Base-by-base conservation (phyloP, 2,797 vertebrate species). In the Orestias chungarensis region DNA sequence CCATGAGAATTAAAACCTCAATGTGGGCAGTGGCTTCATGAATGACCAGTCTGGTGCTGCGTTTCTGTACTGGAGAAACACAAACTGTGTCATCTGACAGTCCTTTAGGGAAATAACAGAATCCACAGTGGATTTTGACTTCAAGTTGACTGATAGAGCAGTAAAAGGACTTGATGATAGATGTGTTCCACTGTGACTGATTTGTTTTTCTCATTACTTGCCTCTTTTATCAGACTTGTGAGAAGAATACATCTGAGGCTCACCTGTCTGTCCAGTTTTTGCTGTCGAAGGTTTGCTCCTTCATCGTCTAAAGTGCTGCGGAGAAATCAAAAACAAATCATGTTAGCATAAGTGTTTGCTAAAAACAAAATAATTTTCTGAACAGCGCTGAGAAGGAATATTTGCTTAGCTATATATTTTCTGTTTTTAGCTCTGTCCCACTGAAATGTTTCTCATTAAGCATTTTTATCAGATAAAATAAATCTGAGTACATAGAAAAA, bases 231-330 rank as follows among this genome's bases (percentile, higher is more conserved):
- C 64, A 64, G 40, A 64, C 38, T 7, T 40, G 42, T 29, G 23
- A 12, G 31, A 68, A 64, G 50, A 75, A n/a, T n/a, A 71, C 18
- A 27, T 25, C 20, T 64, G 61, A 73, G 50, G 71, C 90, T 76
- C 68, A 99, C 98, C 96, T 99, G 98, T 89, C 97, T 95, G 87
- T 99, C 97, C 84, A 99, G 96, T 89, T 99, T 99, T 94, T 99
- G 98, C 91, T 99, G 97, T 75, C 97, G 93, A 52, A 99, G 93
- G 92, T 95, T 99, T 88, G 95, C 97, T 84, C 97, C 95, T 78
- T 99, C 98, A 90, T 99, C 97, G 85, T 99, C 97, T 94, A 99
- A 95, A 92, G 97, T 96, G 93, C 98, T 99, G 94, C 64, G 83
- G 86, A 80, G 65, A 73, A 80, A 79, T 25, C 23, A 38, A 57